A percentile compares a stretch with the other conserved stretches of the same genome.
Conservation (phyloP, 2,113 vertebrate species). For the Bothrops jararaca region DNA sequence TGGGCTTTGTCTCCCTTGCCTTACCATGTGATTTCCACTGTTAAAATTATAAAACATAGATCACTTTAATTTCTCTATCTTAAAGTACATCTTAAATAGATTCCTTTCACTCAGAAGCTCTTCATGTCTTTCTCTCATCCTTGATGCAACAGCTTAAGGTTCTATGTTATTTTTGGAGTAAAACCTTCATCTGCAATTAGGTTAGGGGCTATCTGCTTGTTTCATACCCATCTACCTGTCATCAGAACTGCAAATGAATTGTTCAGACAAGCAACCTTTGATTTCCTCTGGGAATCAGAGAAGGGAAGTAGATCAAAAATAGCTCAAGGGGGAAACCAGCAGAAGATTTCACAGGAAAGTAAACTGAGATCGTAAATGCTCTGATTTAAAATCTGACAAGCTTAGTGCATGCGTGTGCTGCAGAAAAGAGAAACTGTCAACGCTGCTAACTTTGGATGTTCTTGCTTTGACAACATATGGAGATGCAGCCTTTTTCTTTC, state of each 20-base stretch:
- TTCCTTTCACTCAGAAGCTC: not conserved
- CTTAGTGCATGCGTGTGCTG: not conserved
- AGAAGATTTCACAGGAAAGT: not conserved
- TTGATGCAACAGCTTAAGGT: not conserved
- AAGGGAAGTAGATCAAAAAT: not conserved
- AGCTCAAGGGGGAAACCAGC: not conserved
- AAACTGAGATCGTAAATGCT: not conserved
- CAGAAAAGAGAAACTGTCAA: not conserved
- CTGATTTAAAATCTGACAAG: not conserved
- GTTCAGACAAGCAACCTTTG: not conserved
- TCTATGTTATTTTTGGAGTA: not conserved
- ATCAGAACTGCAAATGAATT: slow-evolving; percentile 7
- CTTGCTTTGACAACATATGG: too few relatives aligned
- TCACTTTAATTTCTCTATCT: not conserved
- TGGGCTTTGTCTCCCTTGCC: too few relatives aligned
- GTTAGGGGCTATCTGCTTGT: not conserved
- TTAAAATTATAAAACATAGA: not conserved
- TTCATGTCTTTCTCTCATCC: not conserved
- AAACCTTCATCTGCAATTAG: slow-evolving; percentile 10
- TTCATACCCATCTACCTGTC: slow-evolving; percentile 1
- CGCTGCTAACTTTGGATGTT: too few relatives aligned
- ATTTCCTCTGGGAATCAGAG: not conserved
- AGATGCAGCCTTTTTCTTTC: too few relatives aligned
- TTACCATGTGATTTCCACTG: not conserved
- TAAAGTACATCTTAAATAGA: not conserved